These are phyloP conservation scores for Megaceryle torquata DNA, from an alignment of 2,113 vertebrate species.

Conservation along the genomic window DNA sequence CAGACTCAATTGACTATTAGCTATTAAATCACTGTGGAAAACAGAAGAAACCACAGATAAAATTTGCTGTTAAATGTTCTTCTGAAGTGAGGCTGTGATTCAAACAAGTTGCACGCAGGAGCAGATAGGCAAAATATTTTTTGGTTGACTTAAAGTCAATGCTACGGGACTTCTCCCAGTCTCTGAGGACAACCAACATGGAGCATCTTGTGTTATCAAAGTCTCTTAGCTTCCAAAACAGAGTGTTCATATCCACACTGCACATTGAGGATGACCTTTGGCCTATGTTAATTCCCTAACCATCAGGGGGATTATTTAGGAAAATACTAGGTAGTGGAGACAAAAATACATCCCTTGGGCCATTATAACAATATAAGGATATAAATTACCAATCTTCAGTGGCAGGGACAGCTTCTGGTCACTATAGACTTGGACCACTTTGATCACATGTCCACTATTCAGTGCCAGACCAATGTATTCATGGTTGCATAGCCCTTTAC, in stretches of 20 bases:
- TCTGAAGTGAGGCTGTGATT: not conserved
- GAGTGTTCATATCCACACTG: not conserved
- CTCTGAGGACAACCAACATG: not conserved
- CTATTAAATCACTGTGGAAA: not conserved
- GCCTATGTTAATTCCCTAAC: not conserved
- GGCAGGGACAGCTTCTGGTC: not conserved
- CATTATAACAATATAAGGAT: not conserved
- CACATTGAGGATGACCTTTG: not conserved
- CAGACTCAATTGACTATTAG: not conserved
- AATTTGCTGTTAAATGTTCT: not conserved
- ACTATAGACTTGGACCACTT: not conserved
- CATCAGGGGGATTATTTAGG: not conserved
- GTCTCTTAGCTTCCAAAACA: not conserved
- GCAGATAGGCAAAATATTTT: not conserved
- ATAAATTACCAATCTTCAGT: not conserved
- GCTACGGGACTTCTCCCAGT: not conserved
- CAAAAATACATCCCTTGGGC: not conserved
- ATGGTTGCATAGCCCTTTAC: not conserved
- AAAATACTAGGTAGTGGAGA: not conserved
- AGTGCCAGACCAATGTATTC: not conserved
- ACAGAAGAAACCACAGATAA: not conserved
- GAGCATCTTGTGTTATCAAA: accelerated
- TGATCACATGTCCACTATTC: not conserved
- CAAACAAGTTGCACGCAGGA: not conserved
- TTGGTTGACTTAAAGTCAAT: not conserved